phyloP scores from a whole-genome alignment of 2,888 invertebrate species.

The Drosophila subquinaria region DNA sequence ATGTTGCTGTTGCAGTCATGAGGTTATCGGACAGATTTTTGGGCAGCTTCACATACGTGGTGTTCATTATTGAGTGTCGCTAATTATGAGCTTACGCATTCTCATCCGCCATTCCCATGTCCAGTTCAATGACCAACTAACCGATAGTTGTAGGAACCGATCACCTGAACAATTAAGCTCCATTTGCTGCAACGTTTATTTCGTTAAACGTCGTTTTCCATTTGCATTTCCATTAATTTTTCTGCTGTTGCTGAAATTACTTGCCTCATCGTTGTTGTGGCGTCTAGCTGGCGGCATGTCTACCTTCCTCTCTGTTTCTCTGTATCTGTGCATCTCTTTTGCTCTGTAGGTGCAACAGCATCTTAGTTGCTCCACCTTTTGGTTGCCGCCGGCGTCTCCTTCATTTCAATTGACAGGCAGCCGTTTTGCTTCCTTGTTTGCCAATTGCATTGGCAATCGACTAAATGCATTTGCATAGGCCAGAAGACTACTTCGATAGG shows the following conservation, averaged over 20 bases:
- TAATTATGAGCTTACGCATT: slow-evolving; percentile 24
- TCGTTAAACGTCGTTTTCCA: slow-evolving; percentile 56
- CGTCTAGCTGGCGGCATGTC: slow-evolving; percentile 46
- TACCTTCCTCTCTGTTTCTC: neutral
- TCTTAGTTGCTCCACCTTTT: slow-evolving; percentile 47
- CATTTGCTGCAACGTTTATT: slow-evolving; percentile 58
- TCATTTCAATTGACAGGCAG: slow-evolving; percentile 72
- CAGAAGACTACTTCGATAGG: slow-evolving; percentile 39
- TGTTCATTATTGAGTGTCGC: slow-evolving; percentile 12
- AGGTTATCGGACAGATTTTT: slow-evolving; percentile 7
- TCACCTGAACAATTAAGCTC: slow-evolving; percentile 65
- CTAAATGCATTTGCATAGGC: slow-evolving; percentile 66
- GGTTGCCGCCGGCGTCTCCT: slow-evolving; percentile 47
- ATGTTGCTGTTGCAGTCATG: slow-evolving; percentile 16
- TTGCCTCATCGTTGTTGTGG: slow-evolving; percentile 27
- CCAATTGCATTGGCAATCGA: slow-evolving; percentile 72
- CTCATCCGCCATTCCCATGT: slow-evolving; percentile 5
- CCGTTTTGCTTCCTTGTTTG: slow-evolving; percentile 74
- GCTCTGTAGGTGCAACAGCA: slow-evolving; percentile 30
- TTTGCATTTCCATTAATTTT: slow-evolving; percentile 69
- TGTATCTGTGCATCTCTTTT: too few relatives aligned
- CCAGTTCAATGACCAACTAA: slow-evolving; percentile 32
- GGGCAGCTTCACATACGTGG: neutral
- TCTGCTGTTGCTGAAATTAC: slow-evolving; percentile 22
- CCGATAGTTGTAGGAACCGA: slow-evolving; percentile 26